Evolutionary conservation across 2,797 vertebrate genomes (phyloP), one percentile per base, ranked within the genome.

Genomic region (Epinephelus coioides): DNA sequence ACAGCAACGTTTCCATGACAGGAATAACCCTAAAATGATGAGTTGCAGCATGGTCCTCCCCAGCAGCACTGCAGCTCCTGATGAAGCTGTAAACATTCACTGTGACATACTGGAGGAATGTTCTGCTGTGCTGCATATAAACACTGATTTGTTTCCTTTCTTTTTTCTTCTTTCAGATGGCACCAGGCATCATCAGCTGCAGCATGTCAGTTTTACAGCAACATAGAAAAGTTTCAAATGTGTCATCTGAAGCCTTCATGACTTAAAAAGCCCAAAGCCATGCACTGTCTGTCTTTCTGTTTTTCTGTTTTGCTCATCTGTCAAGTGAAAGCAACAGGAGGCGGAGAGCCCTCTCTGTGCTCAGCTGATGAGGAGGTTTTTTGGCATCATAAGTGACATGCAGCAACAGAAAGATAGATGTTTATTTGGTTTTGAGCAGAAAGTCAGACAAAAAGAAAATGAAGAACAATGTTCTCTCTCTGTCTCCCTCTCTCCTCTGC

Each of bases 1-100:
- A 95, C 91, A 92, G 94, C 91, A 95, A 95, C 95, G 51, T 82
- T 87, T 80, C 86, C 69, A 70, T 77, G 83, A 89, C 84, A 88
- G 88, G 91, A 94, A 93, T 93, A 92, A 93, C 90, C 89, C 83
- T 67, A 63, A 82, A 70, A 43, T 78, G 88, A 90, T 88, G 86
- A 82, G 79, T 61, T 80, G 87, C 85, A 82, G 79, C 82, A 47
- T 83, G 87, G 82, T 81, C 53, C 59, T 86, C 80, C 76, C n/a
- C 63, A 64, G 66, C 55, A 76, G 75, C 72, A 34, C 81, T 74
- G 75, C 72, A 79, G 77, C 81, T 76, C 43, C 78, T 69, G 30
- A 67, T 23, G 64, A 65, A 70, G 72, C 76, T 83, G 76, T 40
- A 76, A 78, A 79, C 84, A 67, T 76, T 72, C 53, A 47, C 50